Percentiles rank a stretch among this genome's conserved stretches.
Evolutionary conservation across 2,113 vertebrate species (phyloP).

Genomic region (Aptenodytes forsteri): DNA sequence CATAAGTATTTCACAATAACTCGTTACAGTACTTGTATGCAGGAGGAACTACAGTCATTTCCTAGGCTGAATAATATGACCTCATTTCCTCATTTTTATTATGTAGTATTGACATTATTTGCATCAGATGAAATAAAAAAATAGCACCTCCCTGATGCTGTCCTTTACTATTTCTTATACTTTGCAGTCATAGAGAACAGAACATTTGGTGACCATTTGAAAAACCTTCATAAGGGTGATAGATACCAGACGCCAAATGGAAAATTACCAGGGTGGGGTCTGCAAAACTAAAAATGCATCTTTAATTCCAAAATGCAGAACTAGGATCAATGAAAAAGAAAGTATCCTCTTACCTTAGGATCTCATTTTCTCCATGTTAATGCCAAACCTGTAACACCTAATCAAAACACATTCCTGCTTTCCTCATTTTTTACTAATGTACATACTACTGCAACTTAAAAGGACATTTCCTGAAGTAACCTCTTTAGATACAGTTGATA

Average conservation of each 20-base stretch:
- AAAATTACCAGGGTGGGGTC: neutral
- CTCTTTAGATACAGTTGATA: neutral
- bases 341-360: neutral
- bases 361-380: neutral
- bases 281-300: neutral
- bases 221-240: neutral
- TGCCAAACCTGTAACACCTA: neutral
- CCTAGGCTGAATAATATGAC: constrained; percentile 6
- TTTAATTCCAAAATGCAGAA: neutral
- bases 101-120: neutral
- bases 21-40: neutral
- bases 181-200: neutral
- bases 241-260: neutral
- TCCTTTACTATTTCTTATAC: neutral
- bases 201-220: neutral
- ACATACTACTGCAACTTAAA: neutral
- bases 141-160: neutral
- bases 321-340: neutral
- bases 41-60: constrained; percentile 11
- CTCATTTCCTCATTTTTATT: constrained; percentile 44
- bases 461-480: neutral
- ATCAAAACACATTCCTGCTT: neutral
- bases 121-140: neutral
- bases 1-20: neutral
- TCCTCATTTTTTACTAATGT: neutral